These are phyloP conservation scores for Polypedilum pembai DNA, from an alignment of 1,140 invertebrate species.

Conservation along the genomic window DNA sequence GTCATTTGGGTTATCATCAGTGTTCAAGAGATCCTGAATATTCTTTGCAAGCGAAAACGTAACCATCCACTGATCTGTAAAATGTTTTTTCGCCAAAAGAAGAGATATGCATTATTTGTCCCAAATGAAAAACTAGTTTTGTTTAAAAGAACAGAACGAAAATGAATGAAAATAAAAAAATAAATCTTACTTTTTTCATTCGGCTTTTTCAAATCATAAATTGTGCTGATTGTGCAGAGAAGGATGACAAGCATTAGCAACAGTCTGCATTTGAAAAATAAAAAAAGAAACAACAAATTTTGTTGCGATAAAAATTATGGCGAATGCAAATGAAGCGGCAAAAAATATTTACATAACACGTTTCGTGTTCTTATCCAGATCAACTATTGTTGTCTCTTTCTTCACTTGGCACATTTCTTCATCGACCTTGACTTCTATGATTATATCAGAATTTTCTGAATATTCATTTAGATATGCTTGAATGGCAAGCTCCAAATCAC, in stretches of 20 bases:
- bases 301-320: neutral
- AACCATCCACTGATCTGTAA: slow-evolving; percentile 46
- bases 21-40: slow-evolving; percentile 47
- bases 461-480: slow-evolving; percentile 28
- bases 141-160: too few species aligned
- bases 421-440: slow-evolving; percentile 47
- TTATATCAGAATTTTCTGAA: slow-evolving; percentile 44
- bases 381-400: slow-evolving; percentile 32
- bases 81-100: too few species aligned
- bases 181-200: neutral
- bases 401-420: slow-evolving; percentile 51
- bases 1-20: slow-evolving; percentile 47
- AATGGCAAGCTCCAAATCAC: slow-evolving; percentile 50
- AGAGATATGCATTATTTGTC: too few species aligned
- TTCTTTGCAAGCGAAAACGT: slow-evolving; percentile 58
- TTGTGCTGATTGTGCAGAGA: slow-evolving; percentile 38
- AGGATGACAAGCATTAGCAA: slow-evolving; percentile 41
- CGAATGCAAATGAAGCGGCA: neutral
- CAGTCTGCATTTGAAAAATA: slow-evolving; percentile 33
- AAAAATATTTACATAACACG: slow-evolving; percentile 45
- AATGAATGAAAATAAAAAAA: too few species aligned
- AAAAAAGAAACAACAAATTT: neutral
- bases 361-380: slow-evolving; percentile 41
- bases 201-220: slow-evolving; percentile 35
- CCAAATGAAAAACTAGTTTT: too few species aligned